Percentiles rank a stretch among this genome's conserved stretches.
These are phyloP conservation scores for Choristoneura rosaceana DNA, from an alignment of 2,888 invertebrate genomes.

Conservation along the genomic window DNA sequence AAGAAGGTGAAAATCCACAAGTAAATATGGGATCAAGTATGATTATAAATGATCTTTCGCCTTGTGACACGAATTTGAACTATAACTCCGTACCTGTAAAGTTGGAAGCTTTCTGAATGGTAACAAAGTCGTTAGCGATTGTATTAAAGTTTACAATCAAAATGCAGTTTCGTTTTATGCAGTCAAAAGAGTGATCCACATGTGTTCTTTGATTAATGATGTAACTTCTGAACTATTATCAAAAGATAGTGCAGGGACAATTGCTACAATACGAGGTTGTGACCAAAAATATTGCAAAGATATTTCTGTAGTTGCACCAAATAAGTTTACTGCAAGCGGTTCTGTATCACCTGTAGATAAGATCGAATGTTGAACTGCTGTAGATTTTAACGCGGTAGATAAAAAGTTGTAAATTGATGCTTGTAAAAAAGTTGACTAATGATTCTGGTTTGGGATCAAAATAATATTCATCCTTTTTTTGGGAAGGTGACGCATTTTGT, in stretches of 20 bases:
- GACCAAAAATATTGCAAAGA: conserved; percentile 61
- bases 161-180: conserved; percentile 73
- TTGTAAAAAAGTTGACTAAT: conserved; percentile 83
- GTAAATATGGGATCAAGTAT: conserved; percentile 75
- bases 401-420: conserved; percentile 36
- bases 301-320: conserved; percentile 32
- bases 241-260: conserved; percentile 68
- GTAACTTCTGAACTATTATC: conserved; percentile 75
- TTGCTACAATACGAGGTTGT: conserved; percentile 67
- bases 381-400: conserved; percentile 4
- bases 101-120: conserved; percentile 49
- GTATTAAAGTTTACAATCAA: conserved; percentile 75
- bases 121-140: conserved; percentile 63
- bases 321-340: neutral
- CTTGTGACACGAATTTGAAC: conserved; percentile 49
- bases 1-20: conserved; percentile 82
- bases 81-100: conserved; percentile 50
- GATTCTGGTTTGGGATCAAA: conserved; percentile 82
- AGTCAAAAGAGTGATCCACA: conserved; percentile 75
- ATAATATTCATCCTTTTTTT: conserved; percentile 78
- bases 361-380: conserved; percentile 47
- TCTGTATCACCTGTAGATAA: conserved; percentile 50
- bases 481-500: conserved; percentile 73
- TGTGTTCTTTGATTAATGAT: conserved; percentile 82
- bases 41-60: conserved; percentile 71